Evolutionary conservation across 2,888 invertebrate genomes (phyloP).

Genomic region (Bhutanitis thaidina): DNA sequence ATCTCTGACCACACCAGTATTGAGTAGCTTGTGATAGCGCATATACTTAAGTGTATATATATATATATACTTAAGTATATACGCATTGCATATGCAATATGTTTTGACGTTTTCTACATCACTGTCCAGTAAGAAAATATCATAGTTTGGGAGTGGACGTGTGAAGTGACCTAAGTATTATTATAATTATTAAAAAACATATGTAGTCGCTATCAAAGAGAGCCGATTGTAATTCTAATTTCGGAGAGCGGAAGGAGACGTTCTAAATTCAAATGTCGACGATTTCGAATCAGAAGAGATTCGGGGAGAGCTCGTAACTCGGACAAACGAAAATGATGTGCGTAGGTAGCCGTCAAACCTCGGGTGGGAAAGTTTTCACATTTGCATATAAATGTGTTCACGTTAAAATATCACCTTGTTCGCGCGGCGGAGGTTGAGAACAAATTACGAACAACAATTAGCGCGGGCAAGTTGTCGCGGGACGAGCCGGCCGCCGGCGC

Average conservation of each 20-base stretch:
- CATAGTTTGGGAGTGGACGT: too few species aligned
- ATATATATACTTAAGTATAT: too few species aligned
- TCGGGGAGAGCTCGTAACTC: slow-evolving; percentile 56
- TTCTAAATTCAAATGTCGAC: slow-evolving; percentile 56
- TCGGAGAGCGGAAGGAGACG: slow-evolving; percentile 29
- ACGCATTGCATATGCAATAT: too few species aligned
- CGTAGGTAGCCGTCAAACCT: slow-evolving; percentile 57
- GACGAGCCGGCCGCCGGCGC: slow-evolving; percentile 18
- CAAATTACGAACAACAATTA: slow-evolving; percentile 72
- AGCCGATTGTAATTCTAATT: slow-evolving; percentile 35
- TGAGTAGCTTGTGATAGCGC: too few species aligned
- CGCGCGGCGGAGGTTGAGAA: slow-evolving; percentile 37
- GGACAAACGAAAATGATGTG: slow-evolving; percentile 63
- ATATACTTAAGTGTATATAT: too few species aligned
- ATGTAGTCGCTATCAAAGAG: slow-evolving; percentile 20
- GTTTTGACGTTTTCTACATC: too few species aligned
- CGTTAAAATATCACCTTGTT: slow-evolving; percentile 67
- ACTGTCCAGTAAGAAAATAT: too few species aligned
- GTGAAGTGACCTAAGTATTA: too few species aligned
- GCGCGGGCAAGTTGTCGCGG: slow-evolving; percentile 31
- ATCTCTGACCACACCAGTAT: too few species aligned
- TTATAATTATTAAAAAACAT: slow-evolving; percentile 10
- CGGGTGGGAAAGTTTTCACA: slow-evolving; percentile 52
- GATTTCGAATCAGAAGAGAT: slow-evolving; percentile 47
- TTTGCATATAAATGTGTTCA: slow-evolving; percentile 70